These are phyloP conservation scores for Drosophila yooni DNA, from an alignment of 2,888 invertebrate genomes.

Conservation along the genomic window DNA sequence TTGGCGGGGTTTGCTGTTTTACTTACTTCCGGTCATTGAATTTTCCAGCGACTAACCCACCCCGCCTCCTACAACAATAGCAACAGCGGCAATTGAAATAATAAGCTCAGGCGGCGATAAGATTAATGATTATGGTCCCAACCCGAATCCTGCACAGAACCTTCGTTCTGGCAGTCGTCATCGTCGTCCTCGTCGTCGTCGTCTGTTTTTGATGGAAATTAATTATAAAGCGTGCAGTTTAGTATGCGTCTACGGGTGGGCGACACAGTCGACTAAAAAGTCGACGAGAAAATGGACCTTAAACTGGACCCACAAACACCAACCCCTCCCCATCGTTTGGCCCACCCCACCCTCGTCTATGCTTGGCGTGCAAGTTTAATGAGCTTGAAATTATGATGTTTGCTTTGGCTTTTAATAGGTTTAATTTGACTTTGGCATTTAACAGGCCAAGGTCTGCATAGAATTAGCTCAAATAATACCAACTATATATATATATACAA, in stretches of 20 bases:
- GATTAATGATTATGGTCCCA: conserved; percentile 85
- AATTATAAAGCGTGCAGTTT: conserved; percentile 84
- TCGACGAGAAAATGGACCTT: conserved; percentile 48
- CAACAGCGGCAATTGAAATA: conserved; percentile 79
- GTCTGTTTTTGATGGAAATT: conserved; percentile 84
- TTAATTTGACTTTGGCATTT: conserved; percentile 21
- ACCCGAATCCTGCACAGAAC: conserved; percentile 40
- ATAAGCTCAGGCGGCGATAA: conserved; percentile 85
- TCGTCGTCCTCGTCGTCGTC: conserved; percentile 50
- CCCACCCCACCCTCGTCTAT: background rate
- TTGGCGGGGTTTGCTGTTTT: conserved; percentile 63
- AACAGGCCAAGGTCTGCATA: conserved; percentile 22
- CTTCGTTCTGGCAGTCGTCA: conserved; percentile 38
- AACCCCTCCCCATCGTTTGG: background rate
- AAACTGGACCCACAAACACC: conserved; percentile 3
- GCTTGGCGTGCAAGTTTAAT: conserved; percentile 57
- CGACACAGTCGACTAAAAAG: conserved; percentile 28
- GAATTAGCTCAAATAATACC: conserved; percentile 14
- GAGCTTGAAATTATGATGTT: conserved; percentile 70
- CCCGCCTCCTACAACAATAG: conserved; percentile 4
- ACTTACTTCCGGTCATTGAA: conserved; percentile 83
- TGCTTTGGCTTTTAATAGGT: conserved; percentile 45
- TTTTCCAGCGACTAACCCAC: conserved; percentile 51
- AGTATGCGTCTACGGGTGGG: conserved; percentile 68
- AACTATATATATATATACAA: background rate